Percentiles rank a stretch among this genome's conserved stretches.
Conservation (phyloP, 1,140 invertebrate species). For the Epicauta chinensis region DNA sequence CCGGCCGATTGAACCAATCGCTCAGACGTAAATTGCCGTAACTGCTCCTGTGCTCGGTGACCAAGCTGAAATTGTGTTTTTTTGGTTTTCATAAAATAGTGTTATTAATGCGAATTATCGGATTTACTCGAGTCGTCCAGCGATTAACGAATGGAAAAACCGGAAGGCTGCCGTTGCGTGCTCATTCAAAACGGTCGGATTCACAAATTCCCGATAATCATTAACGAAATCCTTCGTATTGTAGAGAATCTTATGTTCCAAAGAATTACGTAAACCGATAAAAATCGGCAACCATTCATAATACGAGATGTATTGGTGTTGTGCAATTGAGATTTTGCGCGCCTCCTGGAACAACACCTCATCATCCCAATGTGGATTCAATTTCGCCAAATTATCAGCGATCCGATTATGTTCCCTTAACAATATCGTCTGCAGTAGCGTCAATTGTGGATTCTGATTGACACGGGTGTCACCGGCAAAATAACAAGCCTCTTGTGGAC, state of each 20-base stretch:
- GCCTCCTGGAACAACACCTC: slow-evolving; percentile 84
- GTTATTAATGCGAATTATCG: background rate
- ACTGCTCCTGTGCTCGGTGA: slow-evolving; percentile 54
- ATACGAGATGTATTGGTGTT: slow-evolving; percentile 80
- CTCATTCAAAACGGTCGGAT: slow-evolving; percentile 76
- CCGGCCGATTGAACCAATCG: slow-evolving; percentile 69
- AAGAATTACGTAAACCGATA: slow-evolving; percentile 59
- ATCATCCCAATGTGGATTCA: slow-evolving; percentile 87
- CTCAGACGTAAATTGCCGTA: slow-evolving; percentile 60
- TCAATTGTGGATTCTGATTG: slow-evolving; percentile 81
- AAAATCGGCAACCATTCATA: slow-evolving; percentile 82
- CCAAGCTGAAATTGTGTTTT: slow-evolving; percentile 48
- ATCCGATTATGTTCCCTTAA: slow-evolving; percentile 88
- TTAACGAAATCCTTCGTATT: slow-evolving; percentile 60
- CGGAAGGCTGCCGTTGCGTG: slow-evolving; percentile 82
- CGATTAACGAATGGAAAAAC: slow-evolving; percentile 80
- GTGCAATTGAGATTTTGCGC: slow-evolving; percentile 67
- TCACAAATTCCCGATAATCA: slow-evolving; percentile 76
- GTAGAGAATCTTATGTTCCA: slow-evolving; percentile 64
- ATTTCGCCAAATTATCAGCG: slow-evolving; percentile 57
- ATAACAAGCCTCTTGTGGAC: slow-evolving; percentile 60
- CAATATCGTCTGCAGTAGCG: slow-evolving; percentile 75
- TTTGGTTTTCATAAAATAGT: background rate
- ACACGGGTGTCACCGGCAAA: slow-evolving; percentile 70
- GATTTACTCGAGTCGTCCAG: slow-evolving; percentile 68